Conservation (phyloP, 2,797 vertebrate species). For the Acipenser oxyrinchus region DNA sequence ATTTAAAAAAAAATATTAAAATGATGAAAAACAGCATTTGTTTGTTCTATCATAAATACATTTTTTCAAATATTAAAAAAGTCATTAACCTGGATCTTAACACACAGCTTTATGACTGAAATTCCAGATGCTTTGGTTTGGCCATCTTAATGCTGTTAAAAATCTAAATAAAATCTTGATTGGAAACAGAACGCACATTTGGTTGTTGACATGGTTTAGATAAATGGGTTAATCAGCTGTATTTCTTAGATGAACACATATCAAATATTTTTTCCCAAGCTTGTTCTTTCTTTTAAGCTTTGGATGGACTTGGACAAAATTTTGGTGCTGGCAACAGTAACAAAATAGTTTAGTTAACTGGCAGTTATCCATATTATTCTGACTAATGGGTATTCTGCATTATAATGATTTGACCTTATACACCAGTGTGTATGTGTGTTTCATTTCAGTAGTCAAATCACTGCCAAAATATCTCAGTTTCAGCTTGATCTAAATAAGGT, state of each 20-base stretch:
- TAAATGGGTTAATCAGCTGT: slow-evolving; percentile 31
- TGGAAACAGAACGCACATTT: slow-evolving; percentile 31
- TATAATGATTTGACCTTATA: slow-evolving; percentile 22
- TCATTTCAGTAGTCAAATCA: neutral
- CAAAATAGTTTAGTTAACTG: slow-evolving; percentile 31
- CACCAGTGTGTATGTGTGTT: slow-evolving; percentile 15
- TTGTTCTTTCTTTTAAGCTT: slow-evolving; percentile 32
- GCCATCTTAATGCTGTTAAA: neutral
- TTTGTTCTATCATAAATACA: too few relatives aligned
- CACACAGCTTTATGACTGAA: too few relatives aligned
- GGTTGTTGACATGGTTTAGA: slow-evolving; percentile 34
- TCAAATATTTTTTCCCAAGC: slow-evolving; percentile 18
- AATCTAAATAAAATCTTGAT: slow-evolving; percentile 11
- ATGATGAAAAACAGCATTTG: too few relatives aligned
- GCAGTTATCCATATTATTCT: slow-evolving; percentile 29
- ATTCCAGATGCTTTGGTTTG: too few relatives aligned
- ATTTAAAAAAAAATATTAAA: too few relatives aligned
- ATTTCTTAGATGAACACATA: slow-evolving; percentile 27
- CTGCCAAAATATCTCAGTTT: slow-evolving; percentile 3
- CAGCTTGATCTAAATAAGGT: neutral
- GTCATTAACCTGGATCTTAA: too few relatives aligned
- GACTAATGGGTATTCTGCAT: slow-evolving; percentile 34
- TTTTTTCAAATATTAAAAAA: too few relatives aligned
- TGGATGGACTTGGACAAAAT: slow-evolving; percentile 22
- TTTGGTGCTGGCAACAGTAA: slow-evolving; percentile 32